These are phyloP conservation scores for Stegana nigrithorax DNA, from an alignment of 2,888 invertebrate species.

Conservation along the genomic window DNA sequence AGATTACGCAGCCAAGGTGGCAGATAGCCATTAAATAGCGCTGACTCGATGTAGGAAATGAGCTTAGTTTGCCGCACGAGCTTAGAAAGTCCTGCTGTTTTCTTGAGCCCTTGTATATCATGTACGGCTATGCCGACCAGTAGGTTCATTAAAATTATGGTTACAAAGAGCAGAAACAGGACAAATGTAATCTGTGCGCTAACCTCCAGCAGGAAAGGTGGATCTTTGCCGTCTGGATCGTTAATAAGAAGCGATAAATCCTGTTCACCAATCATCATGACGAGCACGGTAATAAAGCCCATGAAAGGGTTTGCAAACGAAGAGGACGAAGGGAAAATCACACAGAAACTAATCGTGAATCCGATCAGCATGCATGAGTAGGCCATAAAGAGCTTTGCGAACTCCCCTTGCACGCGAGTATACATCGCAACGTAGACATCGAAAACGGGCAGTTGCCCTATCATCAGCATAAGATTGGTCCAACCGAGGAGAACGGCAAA, in stretches of 20 bases:
- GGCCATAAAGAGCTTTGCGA: constrained; percentile 86
- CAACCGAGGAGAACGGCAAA: constrained; percentile 87
- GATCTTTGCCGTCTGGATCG: constrained; percentile 81
- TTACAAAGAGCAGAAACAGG: constrained; percentile 83
- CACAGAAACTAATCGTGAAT: constrained; percentile 89
- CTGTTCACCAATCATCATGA: constrained; percentile 91
- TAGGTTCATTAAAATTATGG: constrained; percentile 87
- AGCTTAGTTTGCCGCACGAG: constrained; percentile 86
- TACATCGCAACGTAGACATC: constrained; percentile 94
- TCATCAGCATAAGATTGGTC: constrained; percentile 92
- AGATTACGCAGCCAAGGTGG: constrained; percentile 81
- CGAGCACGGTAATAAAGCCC: constrained; percentile 85
- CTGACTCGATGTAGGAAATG: constrained; percentile 87
- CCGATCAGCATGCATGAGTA: constrained; percentile 87
- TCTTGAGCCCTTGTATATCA: constrained; percentile 86
- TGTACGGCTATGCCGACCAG: constrained; percentile 89
- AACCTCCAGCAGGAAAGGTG: constrained; percentile 80
- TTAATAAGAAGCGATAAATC: constrained; percentile 81
- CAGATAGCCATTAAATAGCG: constrained; percentile 82
- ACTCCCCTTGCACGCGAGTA: constrained; percentile 87
- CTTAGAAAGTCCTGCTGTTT: constrained; percentile 86
- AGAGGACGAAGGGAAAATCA: constrained; percentile 85
- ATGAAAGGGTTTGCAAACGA: constrained; percentile 87
- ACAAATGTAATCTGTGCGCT: constrained; percentile 87
- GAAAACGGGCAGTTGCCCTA: constrained; percentile 87